Conservation (phyloP, 2,888 invertebrate genomes). For the Baccha elongata region DNA sequence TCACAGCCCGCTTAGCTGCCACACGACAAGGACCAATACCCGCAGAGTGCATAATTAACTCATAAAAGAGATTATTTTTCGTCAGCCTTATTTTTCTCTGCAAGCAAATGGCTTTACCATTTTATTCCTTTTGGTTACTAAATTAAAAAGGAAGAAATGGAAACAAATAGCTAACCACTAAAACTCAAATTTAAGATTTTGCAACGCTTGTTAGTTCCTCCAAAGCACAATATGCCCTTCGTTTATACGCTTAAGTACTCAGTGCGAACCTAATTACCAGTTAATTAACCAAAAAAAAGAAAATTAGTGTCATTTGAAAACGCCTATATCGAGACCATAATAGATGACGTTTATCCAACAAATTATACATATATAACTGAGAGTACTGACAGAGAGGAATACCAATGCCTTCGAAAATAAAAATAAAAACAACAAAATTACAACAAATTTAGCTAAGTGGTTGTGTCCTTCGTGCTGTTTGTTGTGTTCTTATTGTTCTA, state of each 20-base stretch:
- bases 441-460: conserved; percentile 67
- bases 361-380: conserved; percentile 37
- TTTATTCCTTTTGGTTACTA: not conserved
- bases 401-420: conserved; percentile 13
- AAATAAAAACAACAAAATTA: conserved; percentile 45
- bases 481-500: conserved; percentile 47
- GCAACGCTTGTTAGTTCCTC: conserved; percentile 61
- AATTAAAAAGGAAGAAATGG: not conserved
- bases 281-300: conserved; percentile 70
- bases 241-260: conserved; percentile 53
- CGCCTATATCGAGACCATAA: conserved; percentile 55
- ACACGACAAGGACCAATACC: conserved; percentile 5
- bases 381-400: conserved; percentile 2
- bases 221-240: not conserved
- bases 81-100: not conserved
- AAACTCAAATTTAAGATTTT: conserved; percentile 44
- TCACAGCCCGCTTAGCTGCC: conserved; percentile 57
- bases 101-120: not conserved
- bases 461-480: conserved; percentile 43
- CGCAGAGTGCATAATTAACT: conserved; percentile 62
- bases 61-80: conserved; percentile 68
- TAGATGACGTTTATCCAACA: conserved; percentile 69
- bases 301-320: conserved; percentile 66
- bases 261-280: conserved; percentile 68
- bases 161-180: conserved; percentile 15